Evolutionary conservation across 2,888 invertebrate species (phyloP).

Genomic region (Julus scandinavius): DNA sequence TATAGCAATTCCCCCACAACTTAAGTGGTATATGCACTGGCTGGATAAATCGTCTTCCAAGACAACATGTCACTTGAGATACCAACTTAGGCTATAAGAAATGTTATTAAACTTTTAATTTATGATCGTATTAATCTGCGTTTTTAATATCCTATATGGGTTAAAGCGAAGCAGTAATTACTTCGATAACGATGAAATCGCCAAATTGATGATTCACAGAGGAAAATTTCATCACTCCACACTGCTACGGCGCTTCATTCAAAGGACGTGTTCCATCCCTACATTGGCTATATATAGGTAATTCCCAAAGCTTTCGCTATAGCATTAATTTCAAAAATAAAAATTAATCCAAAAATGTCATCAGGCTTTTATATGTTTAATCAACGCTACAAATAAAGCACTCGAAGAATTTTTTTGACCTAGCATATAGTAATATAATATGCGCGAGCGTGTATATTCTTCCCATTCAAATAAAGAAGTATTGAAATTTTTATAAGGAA

Average conservation of each 20-base stretch:
- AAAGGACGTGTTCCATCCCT: not conserved
- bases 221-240: not conserved
- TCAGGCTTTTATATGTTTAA: slow-evolving; percentile 1
- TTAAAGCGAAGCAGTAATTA: slow-evolving; percentile 41
- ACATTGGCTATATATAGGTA: not conserved
- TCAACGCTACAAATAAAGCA: slow-evolving; percentile 33
- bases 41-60: slow-evolving; percentile 24
- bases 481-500: not conserved
- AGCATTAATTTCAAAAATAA: not conserved
- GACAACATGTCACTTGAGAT: slow-evolving; percentile 48
- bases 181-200: slow-evolving; percentile 30
- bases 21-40: not conserved
- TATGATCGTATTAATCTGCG: slow-evolving; percentile 47
- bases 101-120: slow-evolving; percentile 49
- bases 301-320: slow-evolving; percentile 14
- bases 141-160: slow-evolving; percentile 47
- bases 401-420: not conserved
- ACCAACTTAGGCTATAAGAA: slow-evolving; percentile 35
- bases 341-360: slow-evolving; percentile 27
- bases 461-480: not conserved
- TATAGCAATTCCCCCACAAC: slow-evolving; percentile 32
- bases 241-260: not conserved
- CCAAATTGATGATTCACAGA: slow-evolving; percentile 42
- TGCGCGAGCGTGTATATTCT: not conserved
- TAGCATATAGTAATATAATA: too few relatives aligned